Evolutionary conservation across 2,797 vertebrate genomes (phyloP), one percentile per base, ranked within the genome.

Genomic region (Alauda arvensis): DNA sequence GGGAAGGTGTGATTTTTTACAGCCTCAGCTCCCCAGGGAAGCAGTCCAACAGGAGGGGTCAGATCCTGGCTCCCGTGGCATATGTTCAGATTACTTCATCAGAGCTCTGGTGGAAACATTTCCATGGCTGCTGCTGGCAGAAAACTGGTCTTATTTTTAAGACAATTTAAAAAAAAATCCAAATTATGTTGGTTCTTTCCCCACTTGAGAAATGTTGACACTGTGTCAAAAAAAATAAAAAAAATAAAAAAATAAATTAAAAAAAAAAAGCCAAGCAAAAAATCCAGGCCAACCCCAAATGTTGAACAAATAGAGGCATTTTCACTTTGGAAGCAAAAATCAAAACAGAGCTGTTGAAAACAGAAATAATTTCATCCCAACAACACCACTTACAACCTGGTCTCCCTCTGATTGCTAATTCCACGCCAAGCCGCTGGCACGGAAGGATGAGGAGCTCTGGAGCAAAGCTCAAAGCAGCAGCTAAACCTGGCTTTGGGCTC

Each of bases 301-400:
- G 88, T 74, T 88, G 83, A 93, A 83, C 84, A 89, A 91, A 86
- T 69, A 90, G 65, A 89, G 78, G 79, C 29, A 37, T 82, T 86
- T 91, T 86, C 52, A 43, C 72, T 87, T 80, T 83, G 88, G 88
- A 92, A 88, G 60, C 40, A 60, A 78, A 89, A 89, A 83, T 93
- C 81, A 80, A 92, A 94, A 94, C 80, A 95, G 86, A 90, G 79
- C 88, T 91, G 79, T 62, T 61, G 66, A 83, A 91, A 93, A 60
- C 62, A 92, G 84, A 84, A 91, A 91, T 92, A 68, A 92, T 94
- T 91, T 74, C 88, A 55, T 63, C 11, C 25, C 15, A 66, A 57
- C 59, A 53, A 86, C 9, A 3, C 42, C 4, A 16, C 57, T 82
- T 57, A 51, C 81, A 83, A 48, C 53, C 70, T 45, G 19, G 1